Evolutionary conservation across 2,888 invertebrate genomes (phyloP).

Genomic region (Drosophila heteroneura): DNA sequence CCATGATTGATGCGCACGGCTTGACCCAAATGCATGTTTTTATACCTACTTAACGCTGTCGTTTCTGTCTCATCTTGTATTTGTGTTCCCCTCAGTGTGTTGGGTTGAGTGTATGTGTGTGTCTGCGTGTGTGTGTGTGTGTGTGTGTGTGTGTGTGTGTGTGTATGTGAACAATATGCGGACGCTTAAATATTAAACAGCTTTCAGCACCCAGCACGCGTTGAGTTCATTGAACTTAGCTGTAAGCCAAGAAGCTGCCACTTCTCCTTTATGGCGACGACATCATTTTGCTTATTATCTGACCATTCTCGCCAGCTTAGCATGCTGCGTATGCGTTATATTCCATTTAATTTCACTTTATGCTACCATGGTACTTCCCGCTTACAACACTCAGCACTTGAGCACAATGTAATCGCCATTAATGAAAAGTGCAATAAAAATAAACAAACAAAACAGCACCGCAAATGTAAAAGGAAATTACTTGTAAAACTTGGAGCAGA

Average conservation of each 20-base stretch:
- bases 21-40: slow-evolving; percentile 81
- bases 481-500: slow-evolving; percentile 12
- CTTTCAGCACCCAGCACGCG: slow-evolving; percentile 13
- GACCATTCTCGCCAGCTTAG: slow-evolving; percentile 54
- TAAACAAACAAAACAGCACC: slow-evolving; percentile 17
- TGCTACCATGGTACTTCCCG: slow-evolving; percentile 22
- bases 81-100: background rate
- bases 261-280: slow-evolving; percentile 36
- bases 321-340: slow-evolving; percentile 70
- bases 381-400: slow-evolving; percentile 33
- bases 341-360: slow-evolving; percentile 70
- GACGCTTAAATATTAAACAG: slow-evolving; percentile 46
- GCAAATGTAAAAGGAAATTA: slow-evolving; percentile 10
- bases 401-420: slow-evolving; percentile 68
- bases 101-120: background rate
- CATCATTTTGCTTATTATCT: slow-evolving; percentile 69
- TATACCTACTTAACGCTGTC: slow-evolving; percentile 63
- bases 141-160: background rate
- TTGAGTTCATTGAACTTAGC: slow-evolving; percentile 63
- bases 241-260: slow-evolving; percentile 43
- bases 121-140: background rate
- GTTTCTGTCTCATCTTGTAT: slow-evolving; percentile 35
- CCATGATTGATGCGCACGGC: slow-evolving; percentile 76
- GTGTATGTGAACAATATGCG: slow-evolving; percentile 45
- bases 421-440: slow-evolving; percentile 64